A percentile compares a stretch with the other conserved stretches of the same genome.
Conservation (phyloP, 2,888 invertebrate species). For the Tetranychus truncatus region DNA sequence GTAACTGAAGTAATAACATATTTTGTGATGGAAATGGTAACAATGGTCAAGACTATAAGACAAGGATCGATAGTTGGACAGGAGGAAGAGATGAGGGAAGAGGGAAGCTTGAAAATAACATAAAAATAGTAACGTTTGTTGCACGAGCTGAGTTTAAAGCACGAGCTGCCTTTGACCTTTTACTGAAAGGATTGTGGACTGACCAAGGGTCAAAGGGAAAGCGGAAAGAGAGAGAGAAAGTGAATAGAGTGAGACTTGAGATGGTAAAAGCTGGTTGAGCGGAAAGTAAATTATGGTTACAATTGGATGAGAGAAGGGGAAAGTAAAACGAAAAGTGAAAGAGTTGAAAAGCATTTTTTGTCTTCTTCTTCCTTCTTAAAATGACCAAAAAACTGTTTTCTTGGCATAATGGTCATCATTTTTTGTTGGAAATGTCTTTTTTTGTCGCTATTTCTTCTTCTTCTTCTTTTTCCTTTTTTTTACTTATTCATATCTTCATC, state of each 20-base stretch:
- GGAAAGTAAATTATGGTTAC: slow-evolving; percentile 9
- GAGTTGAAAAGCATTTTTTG: background rate
- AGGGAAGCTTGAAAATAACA: background rate
- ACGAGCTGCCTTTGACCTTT: slow-evolving; percentile 1
- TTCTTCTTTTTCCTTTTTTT: background rate
- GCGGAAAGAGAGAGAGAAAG: slow-evolving; percentile 8
- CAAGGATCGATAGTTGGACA: background rate
- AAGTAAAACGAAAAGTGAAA: background rate
- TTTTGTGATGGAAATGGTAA: background rate
- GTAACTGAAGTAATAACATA: too few relatives aligned
- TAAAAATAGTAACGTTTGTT: background rate
- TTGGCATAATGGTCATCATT: background rate
- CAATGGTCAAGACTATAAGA: background rate
- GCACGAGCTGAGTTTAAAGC: background rate
- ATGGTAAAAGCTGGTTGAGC: background rate
- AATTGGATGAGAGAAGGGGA: background rate
- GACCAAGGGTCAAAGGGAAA: background rate
- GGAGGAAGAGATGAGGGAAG: slow-evolving; percentile 7
- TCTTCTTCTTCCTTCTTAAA: too few relatives aligned
- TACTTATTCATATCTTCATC: background rate
- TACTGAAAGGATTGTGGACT: background rate
- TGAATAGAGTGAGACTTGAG: background rate
- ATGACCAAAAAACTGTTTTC: background rate
- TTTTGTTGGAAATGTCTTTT: background rate
- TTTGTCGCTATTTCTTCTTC: background rate